Evolutionary conservation across 1,140 invertebrate species (phyloP).

Genomic region (Popillia japonica): DNA sequence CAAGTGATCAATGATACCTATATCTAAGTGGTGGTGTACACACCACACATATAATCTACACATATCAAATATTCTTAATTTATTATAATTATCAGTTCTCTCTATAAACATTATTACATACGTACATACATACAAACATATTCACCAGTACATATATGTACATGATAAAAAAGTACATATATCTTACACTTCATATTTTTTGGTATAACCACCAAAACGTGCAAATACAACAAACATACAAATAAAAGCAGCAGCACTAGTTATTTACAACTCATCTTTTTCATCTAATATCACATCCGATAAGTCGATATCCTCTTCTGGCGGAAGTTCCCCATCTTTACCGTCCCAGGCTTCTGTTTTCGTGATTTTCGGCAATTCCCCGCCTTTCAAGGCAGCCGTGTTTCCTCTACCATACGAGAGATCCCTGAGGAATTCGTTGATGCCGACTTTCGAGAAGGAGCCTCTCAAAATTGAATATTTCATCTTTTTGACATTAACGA

Average conservation of each 20-base stretch:
- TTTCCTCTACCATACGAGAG: constrained; percentile 94
- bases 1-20: no score
- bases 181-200: background rate
- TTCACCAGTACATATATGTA: no score
- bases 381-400: constrained; percentile 88
- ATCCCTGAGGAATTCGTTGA: constrained; percentile 70
- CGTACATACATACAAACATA: no score
- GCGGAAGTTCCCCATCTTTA: constrained; percentile 90
- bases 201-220: background rate
- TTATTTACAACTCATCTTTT: constrained; percentile 81
- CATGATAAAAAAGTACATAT: background rate
- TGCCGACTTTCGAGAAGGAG: constrained; percentile 93
- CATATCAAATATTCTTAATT: no score
- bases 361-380: constrained; percentile 81
- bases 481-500: constrained; percentile 96
- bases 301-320: constrained; percentile 92
- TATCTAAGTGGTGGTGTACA: no score
- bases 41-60: no score
- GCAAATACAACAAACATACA: background rate
- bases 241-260: background rate
- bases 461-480: constrained; percentile 94
- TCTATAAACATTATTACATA: no score
- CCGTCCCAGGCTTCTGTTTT: constrained; percentile 92
- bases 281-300: constrained; percentile 90
- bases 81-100: no score